Conservation (phyloP, 2,797 vertebrate species). For the Micrastur ruficollis region DNA sequence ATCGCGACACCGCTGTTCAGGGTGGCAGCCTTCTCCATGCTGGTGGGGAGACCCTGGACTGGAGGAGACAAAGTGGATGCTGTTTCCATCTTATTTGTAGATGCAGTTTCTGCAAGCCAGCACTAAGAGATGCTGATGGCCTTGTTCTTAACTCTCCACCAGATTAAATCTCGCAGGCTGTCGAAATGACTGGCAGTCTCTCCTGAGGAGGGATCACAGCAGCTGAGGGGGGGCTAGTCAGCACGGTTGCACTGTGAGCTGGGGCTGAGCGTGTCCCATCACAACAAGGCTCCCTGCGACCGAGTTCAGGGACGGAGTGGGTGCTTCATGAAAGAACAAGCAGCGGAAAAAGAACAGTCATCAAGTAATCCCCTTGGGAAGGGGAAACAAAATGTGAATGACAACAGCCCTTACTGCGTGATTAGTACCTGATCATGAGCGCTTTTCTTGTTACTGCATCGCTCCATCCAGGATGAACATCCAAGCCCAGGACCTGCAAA, state of each 20-base stretch:
- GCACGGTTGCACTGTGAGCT: neutral
- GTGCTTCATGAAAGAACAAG: neutral
- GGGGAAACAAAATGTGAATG: neutral
- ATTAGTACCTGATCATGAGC: neutral
- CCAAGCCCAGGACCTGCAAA: neutral
- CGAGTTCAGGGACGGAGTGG: neutral
- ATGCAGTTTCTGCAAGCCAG: neutral
- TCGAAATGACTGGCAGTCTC: neutral
- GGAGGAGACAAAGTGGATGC: neutral
- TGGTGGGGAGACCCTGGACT: neutral
- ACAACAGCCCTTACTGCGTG: neutral
- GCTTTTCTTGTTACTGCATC: neutral
- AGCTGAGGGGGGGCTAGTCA: neutral
- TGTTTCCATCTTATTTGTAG: neutral
- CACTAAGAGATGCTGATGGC: neutral
- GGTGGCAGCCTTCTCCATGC: neutral
- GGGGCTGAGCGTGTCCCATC: neutral
- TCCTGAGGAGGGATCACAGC: neutral
- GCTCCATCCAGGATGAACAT: neutral
- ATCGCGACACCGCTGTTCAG: neutral
- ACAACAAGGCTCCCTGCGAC: neutral
- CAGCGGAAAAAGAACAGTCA: neutral
- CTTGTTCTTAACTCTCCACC: neutral
- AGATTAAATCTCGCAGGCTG: neutral
- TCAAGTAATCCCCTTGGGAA: neutral